phyloP scores from a whole-genome alignment of 2,113 vertebrate genomes.

The Spizaetus ornatus region DNA sequence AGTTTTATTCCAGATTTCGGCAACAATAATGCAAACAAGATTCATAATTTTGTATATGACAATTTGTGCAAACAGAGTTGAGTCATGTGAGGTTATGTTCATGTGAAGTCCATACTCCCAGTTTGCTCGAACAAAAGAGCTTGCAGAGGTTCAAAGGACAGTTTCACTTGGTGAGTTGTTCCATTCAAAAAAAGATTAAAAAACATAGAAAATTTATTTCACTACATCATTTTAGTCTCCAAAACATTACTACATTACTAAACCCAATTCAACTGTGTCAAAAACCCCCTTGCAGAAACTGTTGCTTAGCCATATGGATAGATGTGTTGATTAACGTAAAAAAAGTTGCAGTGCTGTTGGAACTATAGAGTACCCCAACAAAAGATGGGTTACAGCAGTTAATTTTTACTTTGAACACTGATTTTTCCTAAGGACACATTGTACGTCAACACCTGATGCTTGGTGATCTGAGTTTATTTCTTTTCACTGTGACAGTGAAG shows the following conservation, averaged over 20 bases:
- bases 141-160: not conserved
- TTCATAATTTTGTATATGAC: not conserved
- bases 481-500: not conserved
- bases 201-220: not conserved
- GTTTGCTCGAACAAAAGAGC: not conserved
- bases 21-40: not conserved
- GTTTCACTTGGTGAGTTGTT: not conserved
- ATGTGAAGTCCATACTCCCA: not conserved
- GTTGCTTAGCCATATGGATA: not conserved
- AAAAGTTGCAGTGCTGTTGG: not conserved
- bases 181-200: not conserved
- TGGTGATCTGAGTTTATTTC: not conserved
- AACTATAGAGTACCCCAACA: not conserved
- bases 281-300: not conserved
- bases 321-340: not conserved
- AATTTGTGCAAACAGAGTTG: not conserved
- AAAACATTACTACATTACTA: not conserved
- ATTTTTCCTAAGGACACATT: not conserved
- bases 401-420: not conserved
- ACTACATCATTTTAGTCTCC: not conserved
- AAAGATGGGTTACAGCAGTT: not conserved
- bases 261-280: not conserved
- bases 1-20: no score
- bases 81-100: not conserved
- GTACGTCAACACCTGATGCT: not conserved